Percentiles rank a stretch among this genome's conserved stretches.
phyloP scores from a whole-genome alignment of 2,113 vertebrate species.

The Manacus vitellinus region DNA sequence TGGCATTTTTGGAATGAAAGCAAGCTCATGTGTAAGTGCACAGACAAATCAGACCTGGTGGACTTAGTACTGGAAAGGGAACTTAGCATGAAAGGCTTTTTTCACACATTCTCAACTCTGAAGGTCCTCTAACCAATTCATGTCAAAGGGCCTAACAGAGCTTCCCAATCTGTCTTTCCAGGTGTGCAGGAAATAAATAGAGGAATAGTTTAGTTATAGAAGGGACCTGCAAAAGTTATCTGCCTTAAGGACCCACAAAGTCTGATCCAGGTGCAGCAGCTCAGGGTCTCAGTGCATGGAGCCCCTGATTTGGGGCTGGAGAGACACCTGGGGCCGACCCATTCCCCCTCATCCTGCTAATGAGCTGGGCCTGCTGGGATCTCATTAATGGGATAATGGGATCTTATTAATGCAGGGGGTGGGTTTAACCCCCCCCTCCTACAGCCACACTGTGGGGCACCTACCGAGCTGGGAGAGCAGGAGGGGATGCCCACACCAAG shows the following conservation, averaged over 20 bases:
- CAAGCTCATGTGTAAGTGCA: background rate
- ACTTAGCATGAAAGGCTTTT: background rate
- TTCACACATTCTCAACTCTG: background rate
- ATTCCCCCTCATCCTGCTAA: background rate
- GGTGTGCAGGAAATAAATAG: background rate
- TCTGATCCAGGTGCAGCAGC: background rate
- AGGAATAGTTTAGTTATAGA: background rate
- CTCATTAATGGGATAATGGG: too few species aligned
- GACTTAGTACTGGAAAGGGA: background rate
- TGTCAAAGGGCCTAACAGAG: background rate
- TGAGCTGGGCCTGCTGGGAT: background rate
- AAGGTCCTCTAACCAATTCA: too few species aligned
- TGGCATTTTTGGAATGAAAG: background rate
- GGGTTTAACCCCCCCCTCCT: background rate
- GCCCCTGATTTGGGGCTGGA: background rate
- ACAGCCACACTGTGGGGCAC: background rate
- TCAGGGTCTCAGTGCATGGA: accelerated
- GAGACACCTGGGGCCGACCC: background rate
- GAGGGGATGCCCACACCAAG: background rate
- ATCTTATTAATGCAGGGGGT: too few species aligned
- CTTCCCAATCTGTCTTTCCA: background rate
- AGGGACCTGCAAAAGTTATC: background rate
- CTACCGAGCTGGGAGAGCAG: background rate
- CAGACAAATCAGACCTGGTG: background rate
- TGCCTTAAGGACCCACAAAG: accelerated